Evolutionary conservation across 1,140 invertebrate species (phyloP), one percentile per base, ranked within the genome.

Genomic region (Marisa cornuarietis): DNA sequence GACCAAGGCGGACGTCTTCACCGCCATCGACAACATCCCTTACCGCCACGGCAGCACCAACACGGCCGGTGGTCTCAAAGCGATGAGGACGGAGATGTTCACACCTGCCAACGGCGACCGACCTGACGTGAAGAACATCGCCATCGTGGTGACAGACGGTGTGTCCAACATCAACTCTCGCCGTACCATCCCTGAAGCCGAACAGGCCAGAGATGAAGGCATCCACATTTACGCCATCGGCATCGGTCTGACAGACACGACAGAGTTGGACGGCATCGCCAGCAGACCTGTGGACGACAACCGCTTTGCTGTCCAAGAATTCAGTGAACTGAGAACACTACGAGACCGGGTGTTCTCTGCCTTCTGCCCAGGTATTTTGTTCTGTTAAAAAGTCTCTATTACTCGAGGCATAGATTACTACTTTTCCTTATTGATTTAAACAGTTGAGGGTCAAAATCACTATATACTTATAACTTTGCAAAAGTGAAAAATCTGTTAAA

Each of bases 161-260:
- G 81, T 84, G 13, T 90, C 88, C n/a, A 87, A 89, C 75, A 86
- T 86, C 72, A 87, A 85, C 79, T 81, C 82, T 16, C 71, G 83
- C 10, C 76, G 82, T 49, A 88, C 87, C 4, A 80, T 88, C 22
- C 85, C 83, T 18, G 85, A 88, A 66, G 87, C 87, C 4, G 81
- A 82, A 58, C 20, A 52, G 51, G 83, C 87, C 8, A 76, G 83
- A 78, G 77, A 49, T 4, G 63, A 80, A 7, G 82, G 75, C 26
- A 83, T 83, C 51, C 84, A 77, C 31, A 84, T 88, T 42, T 89
- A 83, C 79, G 80, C 84, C 16, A 79, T 89, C 74, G 88, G 88
- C 10, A 76, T 89, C 20, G 80, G 84, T 24, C 68, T 87, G n/a
- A 69, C 75, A 16, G 83, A 89, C 77, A 82, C 73, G 0, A 78